These are phyloP conservation scores for Drepana falcataria DNA, from an alignment of 2,888 invertebrate species.

Conservation along the genomic window DNA sequence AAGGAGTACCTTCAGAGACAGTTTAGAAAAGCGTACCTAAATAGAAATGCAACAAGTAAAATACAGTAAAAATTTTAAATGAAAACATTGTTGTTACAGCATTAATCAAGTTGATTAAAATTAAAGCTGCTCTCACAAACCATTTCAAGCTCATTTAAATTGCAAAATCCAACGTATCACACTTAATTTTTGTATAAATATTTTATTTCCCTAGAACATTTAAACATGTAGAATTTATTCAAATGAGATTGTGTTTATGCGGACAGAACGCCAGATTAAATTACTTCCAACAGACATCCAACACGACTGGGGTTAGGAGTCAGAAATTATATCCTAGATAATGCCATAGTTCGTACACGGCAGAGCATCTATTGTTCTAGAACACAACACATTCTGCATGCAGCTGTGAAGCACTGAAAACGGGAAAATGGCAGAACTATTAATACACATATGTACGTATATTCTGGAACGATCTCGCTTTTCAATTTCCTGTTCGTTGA, in stretches of 20 bases:
- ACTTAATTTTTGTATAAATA: background rate
- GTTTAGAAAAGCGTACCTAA: no score
- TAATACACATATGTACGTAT: background rate
- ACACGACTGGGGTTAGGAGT: constrained; percentile 24
- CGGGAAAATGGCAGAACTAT: background rate
- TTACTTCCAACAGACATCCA: constrained; percentile 25
- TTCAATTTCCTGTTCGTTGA: background rate
- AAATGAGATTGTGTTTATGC: constrained; percentile 5
- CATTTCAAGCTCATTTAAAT: no score
- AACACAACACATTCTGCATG: constrained; percentile 11
- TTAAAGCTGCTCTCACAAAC: no score
- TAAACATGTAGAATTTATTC: background rate
- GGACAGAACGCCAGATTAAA: constrained; percentile 19
- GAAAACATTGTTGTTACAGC: no score
- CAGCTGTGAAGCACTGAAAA: constrained; percentile 13
- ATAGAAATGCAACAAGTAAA: no score
- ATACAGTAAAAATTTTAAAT: no score
- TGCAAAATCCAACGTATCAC: no score
- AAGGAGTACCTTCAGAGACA: no score
- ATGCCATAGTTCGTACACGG: constrained; percentile 30
- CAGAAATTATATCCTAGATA: constrained; percentile 49
- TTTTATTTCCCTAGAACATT: background rate
- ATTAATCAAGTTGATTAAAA: no score
- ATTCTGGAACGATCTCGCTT: background rate
- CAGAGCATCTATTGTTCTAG: constrained; percentile 45